phyloP scores from a whole-genome alignment of 2,888 invertebrate genomes.

The Pachymerium ferrugineum region DNA sequence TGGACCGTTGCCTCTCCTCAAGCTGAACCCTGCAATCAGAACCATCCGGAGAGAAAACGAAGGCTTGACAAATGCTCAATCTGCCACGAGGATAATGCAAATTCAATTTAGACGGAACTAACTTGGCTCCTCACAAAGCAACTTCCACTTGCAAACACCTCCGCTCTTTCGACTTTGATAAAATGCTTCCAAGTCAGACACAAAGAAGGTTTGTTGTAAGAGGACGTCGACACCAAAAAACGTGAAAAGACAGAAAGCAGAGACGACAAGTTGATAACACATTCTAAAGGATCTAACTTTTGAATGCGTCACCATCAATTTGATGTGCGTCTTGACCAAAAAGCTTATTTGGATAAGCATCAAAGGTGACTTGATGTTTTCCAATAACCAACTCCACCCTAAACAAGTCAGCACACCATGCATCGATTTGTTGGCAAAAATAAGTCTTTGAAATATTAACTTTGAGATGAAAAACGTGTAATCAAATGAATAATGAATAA shows the following conservation, averaged over 20 bases:
- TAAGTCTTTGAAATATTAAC: background rate
- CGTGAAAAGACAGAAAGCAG: background rate
- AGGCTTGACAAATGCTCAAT: conserved; percentile 13
- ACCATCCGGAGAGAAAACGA: conserved; percentile 9
- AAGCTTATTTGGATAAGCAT: background rate
- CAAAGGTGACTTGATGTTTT: background rate
- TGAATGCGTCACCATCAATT: background rate
- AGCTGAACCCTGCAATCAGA: background rate
- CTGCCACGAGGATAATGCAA: conserved; percentile 8
- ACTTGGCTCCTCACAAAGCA: background rate
- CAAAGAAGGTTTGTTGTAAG: background rate
- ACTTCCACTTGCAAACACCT: conserved; percentile 13
- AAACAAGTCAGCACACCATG: too few relatives aligned
- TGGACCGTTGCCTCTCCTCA: background rate
- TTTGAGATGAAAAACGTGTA: background rate
- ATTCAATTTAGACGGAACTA: conserved; percentile 4
- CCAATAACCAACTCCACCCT: background rate
- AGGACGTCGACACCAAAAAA: background rate
- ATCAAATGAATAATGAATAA: conserved; percentile 8
- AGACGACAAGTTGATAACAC: background rate
- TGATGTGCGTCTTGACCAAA: background rate
- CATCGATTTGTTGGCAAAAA: background rate
- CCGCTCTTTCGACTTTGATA: conserved; percentile 7
- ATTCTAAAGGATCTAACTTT: background rate
- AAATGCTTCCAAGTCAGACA: background rate